These are phyloP conservation scores for Myopa testacea DNA, from an alignment of 2,888 invertebrate genomes.

Conservation along the genomic window DNA sequence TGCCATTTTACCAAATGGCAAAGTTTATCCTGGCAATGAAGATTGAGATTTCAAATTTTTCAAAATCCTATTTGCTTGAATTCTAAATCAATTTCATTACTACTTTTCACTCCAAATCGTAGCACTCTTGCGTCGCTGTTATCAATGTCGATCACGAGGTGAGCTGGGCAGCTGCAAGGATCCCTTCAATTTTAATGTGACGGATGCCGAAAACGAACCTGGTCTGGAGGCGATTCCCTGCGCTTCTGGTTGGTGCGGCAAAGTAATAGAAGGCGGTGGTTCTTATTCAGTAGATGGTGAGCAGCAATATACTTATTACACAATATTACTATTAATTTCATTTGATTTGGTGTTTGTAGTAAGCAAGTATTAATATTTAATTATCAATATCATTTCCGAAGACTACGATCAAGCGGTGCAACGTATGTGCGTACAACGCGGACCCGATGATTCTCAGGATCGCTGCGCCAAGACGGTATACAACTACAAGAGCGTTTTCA, in stretches of 20 bases:
- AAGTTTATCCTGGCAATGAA: background rate
- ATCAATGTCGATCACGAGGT: slow-evolving; percentile 87
- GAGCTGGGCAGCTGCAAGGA: slow-evolving; percentile 90
- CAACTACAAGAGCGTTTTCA: slow-evolving; percentile 84
- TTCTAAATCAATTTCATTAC: background rate
- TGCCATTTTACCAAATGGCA: too few relatives aligned
- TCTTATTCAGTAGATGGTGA: slow-evolving; percentile 83
- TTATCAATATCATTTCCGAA: slow-evolving; percentile 58
- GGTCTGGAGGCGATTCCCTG: slow-evolving; percentile 85
- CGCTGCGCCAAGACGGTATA: slow-evolving; percentile 88
- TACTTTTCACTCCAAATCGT: slow-evolving; percentile 35
- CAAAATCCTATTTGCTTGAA: background rate
- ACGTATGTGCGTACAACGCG: slow-evolving; percentile 86
- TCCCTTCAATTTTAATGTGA: slow-evolving; percentile 83
- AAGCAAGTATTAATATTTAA: background rate
- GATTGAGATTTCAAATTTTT: background rate
- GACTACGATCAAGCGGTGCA: slow-evolving; percentile 90
- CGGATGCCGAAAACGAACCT: slow-evolving; percentile 76
- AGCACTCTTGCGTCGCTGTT: slow-evolving; percentile 82
- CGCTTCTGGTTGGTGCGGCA: slow-evolving; percentile 93
- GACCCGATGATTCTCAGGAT: slow-evolving; percentile 90
- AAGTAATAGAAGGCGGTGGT: slow-evolving; percentile 85
- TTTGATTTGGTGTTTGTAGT: background rate
- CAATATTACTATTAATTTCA: background rate
- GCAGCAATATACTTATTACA: background rate